These are phyloP conservation scores for Apamea epomidion DNA, from an alignment of 2,888 invertebrate species.

Conservation along the genomic window DNA sequence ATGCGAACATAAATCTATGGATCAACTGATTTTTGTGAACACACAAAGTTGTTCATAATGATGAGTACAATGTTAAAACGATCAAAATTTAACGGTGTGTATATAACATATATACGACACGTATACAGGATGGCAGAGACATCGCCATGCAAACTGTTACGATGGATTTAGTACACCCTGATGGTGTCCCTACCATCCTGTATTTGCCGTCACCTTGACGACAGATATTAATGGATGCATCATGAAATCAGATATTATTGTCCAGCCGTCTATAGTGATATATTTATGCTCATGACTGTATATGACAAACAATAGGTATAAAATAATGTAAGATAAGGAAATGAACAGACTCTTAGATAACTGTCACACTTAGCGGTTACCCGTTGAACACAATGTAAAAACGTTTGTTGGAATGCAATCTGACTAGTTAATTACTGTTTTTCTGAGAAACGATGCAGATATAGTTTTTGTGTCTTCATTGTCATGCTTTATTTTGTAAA, in stretches of 20 bases:
- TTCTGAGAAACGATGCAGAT: conserved; percentile 22
- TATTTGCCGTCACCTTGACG: neutral
- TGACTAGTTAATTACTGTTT: conserved; percentile 32
- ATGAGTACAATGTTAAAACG: too few relatives aligned
- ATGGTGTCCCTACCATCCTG: too few relatives aligned
- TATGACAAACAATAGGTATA: neutral
- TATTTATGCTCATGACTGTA: neutral
- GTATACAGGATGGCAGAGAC: too few relatives aligned
- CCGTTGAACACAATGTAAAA: conserved; percentile 25
- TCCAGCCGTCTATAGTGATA: neutral
- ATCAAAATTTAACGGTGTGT: too few relatives aligned
- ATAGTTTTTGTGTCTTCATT: conserved; percentile 8
- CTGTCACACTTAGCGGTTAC: conserved; percentile 2
- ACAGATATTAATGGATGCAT: neutral
- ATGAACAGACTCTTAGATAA: neutral
- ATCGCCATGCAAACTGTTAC: too few relatives aligned
- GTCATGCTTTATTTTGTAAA: neutral
- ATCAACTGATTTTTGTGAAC: too few relatives aligned
- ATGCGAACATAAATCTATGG: too few relatives aligned
- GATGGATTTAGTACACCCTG: too few relatives aligned
- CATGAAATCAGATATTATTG: neutral
- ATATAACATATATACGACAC: too few relatives aligned
- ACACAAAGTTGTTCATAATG: too few relatives aligned
- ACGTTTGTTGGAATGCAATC: conserved; percentile 20
- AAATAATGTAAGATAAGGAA: conserved; percentile 10